Percentiles rank a stretch among this genome's conserved stretches.
Conservation (phyloP, 2,113 vertebrate species). For the Tautogolabrus adspersus region DNA sequence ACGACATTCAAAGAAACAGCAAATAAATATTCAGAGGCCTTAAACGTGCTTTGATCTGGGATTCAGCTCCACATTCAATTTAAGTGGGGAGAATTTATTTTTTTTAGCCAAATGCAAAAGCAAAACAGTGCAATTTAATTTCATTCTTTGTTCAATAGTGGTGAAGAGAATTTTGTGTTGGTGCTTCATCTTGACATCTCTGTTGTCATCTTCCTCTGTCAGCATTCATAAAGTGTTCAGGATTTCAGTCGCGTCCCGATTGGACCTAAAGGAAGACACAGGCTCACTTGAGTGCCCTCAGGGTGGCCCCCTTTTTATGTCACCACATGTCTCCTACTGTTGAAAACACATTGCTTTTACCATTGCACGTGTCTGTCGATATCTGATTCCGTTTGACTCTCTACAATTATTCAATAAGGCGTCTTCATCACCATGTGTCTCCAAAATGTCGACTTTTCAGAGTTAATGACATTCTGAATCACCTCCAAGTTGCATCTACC, state of each 20-base stretch:
- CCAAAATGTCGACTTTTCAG: not conserved
- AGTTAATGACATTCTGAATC: not conserved
- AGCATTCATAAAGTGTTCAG: not conserved
- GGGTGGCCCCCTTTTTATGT: constrained; percentile 10
- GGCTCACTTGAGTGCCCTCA: constrained; percentile 6
- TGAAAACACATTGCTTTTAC: not conserved
- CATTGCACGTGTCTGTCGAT: not conserved
- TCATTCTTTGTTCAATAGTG: not conserved
- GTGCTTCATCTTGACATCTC: constrained; percentile 4
- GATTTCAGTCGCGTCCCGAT: not conserved
- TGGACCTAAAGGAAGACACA: constrained; percentile 5
- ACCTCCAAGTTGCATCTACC: not conserved
- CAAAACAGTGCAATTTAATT: not conserved
- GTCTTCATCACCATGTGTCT: not conserved
- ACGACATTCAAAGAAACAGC: too few relatives aligned
- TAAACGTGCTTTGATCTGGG: too few relatives aligned
- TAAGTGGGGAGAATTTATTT: too few relatives aligned
- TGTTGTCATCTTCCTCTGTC: constrained; percentile 7
- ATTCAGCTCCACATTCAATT: too few relatives aligned
- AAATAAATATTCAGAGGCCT: too few relatives aligned
- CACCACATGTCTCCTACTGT: not conserved
- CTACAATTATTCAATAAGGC: not conserved
- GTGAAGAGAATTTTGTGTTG: not conserved
- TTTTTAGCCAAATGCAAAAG: too few relatives aligned
- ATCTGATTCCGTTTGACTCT: not conserved